Evolutionary conservation across 2,888 invertebrate species (phyloP).

Genomic region (Cephus sareptanus): DNA sequence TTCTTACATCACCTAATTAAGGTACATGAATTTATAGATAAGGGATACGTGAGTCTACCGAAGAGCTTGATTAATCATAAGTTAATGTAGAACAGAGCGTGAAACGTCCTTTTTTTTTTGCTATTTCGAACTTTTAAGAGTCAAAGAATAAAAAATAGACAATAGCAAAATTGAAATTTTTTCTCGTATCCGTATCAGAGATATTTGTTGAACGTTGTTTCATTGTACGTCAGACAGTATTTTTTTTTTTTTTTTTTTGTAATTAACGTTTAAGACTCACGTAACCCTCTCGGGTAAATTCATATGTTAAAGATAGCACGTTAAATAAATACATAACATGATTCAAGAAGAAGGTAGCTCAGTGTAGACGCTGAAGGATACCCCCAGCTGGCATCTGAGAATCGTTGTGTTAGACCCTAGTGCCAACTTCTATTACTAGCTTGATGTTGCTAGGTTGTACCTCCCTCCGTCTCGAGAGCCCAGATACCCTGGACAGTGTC

Average conservation of each 20-base stretch:
- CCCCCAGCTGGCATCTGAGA: background rate
- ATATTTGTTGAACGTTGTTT: constrained; percentile 6
- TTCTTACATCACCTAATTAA: constrained; percentile 23
- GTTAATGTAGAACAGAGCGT: background rate
- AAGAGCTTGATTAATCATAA: background rate
- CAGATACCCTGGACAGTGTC: background rate
- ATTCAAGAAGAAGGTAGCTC: background rate
- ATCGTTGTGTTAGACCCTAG: background rate
- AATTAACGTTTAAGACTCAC: constrained; percentile 4
- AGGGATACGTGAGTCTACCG: background rate
- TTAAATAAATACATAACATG: background rate
- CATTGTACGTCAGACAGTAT: background rate
- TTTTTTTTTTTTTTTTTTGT: too few species aligned
- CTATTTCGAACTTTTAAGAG: too few species aligned
- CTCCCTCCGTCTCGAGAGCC: background rate
- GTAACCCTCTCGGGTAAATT: constrained; percentile 32
- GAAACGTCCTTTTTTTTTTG: too few species aligned
- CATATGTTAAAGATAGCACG: constrained; percentile 13
- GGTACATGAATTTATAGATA: constrained; percentile 1
- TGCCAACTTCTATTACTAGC: background rate
- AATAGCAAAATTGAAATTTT: too few species aligned
- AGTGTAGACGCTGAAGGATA: background rate
- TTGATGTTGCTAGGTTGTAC: background rate
- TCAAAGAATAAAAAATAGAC: too few species aligned
- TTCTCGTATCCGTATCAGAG: background rate